phyloP scores from a whole-genome alignment of 2,888 invertebrate genomes.

The Frankliniella intonsa region DNA sequence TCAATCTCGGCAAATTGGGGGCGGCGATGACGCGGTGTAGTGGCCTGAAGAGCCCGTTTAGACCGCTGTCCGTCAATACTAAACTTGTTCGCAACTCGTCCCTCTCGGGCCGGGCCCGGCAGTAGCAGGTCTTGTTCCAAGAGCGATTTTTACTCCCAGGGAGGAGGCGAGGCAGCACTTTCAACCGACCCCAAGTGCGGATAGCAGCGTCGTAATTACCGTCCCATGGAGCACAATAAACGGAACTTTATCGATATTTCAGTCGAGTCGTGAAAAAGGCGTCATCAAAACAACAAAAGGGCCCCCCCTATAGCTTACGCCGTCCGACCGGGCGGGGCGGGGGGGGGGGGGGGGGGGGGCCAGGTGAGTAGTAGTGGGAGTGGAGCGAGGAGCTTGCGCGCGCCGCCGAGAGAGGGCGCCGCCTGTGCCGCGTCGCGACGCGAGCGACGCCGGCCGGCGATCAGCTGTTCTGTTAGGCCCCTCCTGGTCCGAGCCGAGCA shows the following conservation, averaged over 20 bases:
- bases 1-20: neutral
- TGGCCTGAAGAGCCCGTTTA: no score
- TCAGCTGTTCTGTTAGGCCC: slow-evolving; percentile 26
- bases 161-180: no score
- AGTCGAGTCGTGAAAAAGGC: neutral
- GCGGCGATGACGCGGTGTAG: no score
- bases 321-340: neutral
- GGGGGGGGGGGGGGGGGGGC: neutral
- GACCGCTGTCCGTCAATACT: no score
- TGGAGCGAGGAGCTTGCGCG: neutral
- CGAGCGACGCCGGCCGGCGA: neutral
- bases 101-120: no score
- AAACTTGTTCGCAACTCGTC: no score
- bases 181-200: neutral
- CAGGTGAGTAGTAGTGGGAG: slow-evolving; percentile 6
- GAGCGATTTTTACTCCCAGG: no score
- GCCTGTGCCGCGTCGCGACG: neutral
- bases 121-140: no score
- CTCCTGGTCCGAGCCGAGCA: neutral
- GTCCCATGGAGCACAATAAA: neutral
- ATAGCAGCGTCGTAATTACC: neutral
- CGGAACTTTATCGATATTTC: slow-evolving; percentile 25
- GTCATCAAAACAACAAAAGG: slow-evolving; percentile 22
- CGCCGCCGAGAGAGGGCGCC: neutral
- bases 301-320: neutral